These are phyloP conservation scores for Callinectes sapidus DNA, from an alignment of 2,888 invertebrate genomes.

Conservation along the genomic window DNA sequence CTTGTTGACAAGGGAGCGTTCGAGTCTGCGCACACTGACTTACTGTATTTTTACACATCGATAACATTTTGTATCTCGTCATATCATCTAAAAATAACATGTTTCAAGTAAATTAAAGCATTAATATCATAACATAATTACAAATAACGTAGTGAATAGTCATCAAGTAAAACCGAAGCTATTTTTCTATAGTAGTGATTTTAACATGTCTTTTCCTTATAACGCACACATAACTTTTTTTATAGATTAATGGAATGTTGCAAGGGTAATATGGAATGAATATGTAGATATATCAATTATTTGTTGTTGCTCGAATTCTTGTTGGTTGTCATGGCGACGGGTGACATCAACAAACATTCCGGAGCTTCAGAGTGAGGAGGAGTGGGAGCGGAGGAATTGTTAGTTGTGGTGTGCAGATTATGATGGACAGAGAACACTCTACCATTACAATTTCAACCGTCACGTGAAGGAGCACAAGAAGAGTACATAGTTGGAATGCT, in stretches of 20 bases:
- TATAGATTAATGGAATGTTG: neutral
- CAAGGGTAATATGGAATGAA: neutral
- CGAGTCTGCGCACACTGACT: neutral
- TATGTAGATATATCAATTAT: neutral
- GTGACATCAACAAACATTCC: slow-evolving; percentile 21
- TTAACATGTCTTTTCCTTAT: neutral
- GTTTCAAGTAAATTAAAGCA: neutral
- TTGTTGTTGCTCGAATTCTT: neutral
- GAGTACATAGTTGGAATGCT: neutral
- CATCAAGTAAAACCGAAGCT: neutral
- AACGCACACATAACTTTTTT: neutral
- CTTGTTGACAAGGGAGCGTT: slow-evolving; percentile 13
- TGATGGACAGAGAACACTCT: too few relatives aligned
- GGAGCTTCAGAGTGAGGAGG: neutral
- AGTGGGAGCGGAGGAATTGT: too few relatives aligned
- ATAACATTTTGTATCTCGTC: neutral
- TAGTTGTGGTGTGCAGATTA: too few relatives aligned
- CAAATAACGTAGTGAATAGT: neutral
- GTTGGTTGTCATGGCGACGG: slow-evolving; percentile 36
- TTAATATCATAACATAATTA: neutral
- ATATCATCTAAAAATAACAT: neutral
- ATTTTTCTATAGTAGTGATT: neutral
- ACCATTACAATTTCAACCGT: neutral
- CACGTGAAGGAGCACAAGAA: neutral
- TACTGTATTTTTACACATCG: neutral